A percentile compares a stretch with the other conserved stretches of the same genome.
phyloP scores from a whole-genome alignment of 2,113 vertebrate genomes.

The Pao palembangensis region DNA sequence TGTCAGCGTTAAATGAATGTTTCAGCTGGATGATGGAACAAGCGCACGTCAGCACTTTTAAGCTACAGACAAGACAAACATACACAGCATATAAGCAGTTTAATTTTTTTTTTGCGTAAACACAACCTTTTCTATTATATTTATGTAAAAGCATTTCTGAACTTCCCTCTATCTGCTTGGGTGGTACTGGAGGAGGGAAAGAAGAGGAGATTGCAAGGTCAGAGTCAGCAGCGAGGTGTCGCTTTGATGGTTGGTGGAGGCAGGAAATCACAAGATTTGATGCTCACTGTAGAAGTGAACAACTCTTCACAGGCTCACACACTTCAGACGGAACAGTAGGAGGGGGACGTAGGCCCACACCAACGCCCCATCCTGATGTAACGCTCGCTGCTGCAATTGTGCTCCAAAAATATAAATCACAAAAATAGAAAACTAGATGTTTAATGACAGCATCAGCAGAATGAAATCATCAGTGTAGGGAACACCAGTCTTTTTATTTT shows the following conservation, averaged over 20 bases:
- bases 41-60: background rate
- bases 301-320: conserved; percentile 25
- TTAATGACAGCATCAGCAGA: no score
- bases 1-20: conserved; percentile 6
- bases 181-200: conserved; percentile 43
- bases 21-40: background rate
- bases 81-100: no score
- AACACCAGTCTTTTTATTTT: no score
- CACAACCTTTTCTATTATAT: no score
- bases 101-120: no score
- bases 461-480: no score
- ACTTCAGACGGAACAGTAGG: conserved; percentile 54
- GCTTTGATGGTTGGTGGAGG: conserved; percentile 53
- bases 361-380: conserved; percentile 1
- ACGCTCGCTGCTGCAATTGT: conserved; percentile 3
- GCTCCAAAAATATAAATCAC: conserved; percentile 3
- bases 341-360: conserved; percentile 21
- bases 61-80: background rate
- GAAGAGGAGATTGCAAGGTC: conserved; percentile 28
- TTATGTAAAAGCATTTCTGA: conserved; percentile 16
- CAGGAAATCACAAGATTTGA: conserved; percentile 47
- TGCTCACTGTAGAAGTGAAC: conserved; percentile 38
- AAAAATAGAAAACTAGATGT: no score
- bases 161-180: conserved; percentile 30
- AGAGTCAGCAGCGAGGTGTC: conserved; percentile 37